A percentile compares a stretch with the other conserved stretches of the same genome.
These are phyloP conservation scores for Neoarius graeffei DNA, from an alignment of 2,113 vertebrate genomes.

Conservation along the genomic window DNA sequence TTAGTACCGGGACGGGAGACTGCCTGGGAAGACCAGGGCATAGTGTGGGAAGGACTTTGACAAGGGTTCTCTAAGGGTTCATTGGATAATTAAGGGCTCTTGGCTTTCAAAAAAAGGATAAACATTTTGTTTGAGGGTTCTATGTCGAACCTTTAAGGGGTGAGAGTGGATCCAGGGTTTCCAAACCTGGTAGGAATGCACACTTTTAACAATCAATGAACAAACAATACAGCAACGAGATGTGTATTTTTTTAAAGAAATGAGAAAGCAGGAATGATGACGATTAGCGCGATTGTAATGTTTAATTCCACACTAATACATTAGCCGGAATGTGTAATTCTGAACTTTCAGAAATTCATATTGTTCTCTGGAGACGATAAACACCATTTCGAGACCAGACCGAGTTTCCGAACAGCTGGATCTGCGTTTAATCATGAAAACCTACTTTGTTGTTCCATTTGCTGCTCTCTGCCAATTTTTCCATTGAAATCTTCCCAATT, in stretches of 20 bases:
- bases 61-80: too few relatives aligned
- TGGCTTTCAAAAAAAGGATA: too few relatives aligned
- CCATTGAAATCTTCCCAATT: neutral
- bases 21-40: too few relatives aligned
- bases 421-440: neutral
- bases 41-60: too few relatives aligned
- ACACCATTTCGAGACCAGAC: neutral
- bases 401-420: conserved; percentile 32
- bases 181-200: neutral
- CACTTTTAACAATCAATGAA: neutral
- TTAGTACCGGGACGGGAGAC: too few relatives aligned
- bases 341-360: neutral
- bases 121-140: too few relatives aligned
- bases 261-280: neutral
- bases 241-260: neutral
- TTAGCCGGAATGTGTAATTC: neutral
- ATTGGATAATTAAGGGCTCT: too few relatives aligned
- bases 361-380: neutral
- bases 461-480: conserved; percentile 7
- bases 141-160: neutral
- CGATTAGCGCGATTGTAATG: neutral
- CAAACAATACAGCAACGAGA: neutral
- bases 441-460: conserved; percentile 11
- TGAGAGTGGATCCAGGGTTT: neutral
- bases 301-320: neutral